phyloP scores from a whole-genome alignment of 2,888 invertebrate species.

The Aproaerema taeniolella region DNA sequence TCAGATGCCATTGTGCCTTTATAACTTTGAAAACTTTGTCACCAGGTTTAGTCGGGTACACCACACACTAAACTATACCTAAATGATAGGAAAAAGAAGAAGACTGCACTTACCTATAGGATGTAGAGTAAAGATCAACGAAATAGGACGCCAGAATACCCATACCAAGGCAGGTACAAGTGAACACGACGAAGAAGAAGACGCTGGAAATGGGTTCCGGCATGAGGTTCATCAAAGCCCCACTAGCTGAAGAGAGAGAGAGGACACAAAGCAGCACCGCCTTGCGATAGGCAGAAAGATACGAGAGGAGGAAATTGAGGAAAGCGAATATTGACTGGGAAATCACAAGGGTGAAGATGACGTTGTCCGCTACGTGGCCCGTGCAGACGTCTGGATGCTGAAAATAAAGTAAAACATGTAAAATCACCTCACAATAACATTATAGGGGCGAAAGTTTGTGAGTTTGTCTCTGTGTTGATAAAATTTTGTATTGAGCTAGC shows the following conservation, averaged over 20 bases:
- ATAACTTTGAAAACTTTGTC: no score
- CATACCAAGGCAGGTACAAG: constrained; percentile 63
- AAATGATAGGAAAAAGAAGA: no score
- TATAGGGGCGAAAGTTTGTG: no score
- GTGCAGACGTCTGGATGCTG: constrained; percentile 61
- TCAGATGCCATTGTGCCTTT: no score
- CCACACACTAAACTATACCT: no score
- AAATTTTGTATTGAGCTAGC: no score
- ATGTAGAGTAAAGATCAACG: constrained; percentile 64
- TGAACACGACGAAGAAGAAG: constrained; percentile 56
- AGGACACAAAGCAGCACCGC: constrained; percentile 65
- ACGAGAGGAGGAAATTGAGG: constrained; percentile 75
- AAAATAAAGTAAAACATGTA: background rate
- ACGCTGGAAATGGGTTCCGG: constrained; percentile 63
- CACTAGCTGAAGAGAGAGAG: constrained; percentile 72
- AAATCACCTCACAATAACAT: no score
- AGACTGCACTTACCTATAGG: constrained; percentile 56
- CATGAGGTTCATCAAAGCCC: constrained; percentile 53
- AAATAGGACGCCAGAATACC: constrained; percentile 66
- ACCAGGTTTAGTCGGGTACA: no score
- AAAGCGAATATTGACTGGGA: constrained; percentile 74
- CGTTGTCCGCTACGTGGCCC: constrained; percentile 73
- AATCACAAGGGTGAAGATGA: constrained; percentile 80
- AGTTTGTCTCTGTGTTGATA: no score
- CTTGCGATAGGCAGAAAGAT: constrained; percentile 75